A percentile compares a stretch with the other conserved stretches of the same genome.
phyloP scores from a whole-genome alignment of 2,797 vertebrate genomes.

The Lepidocolaptes lacrymiger region DNA sequence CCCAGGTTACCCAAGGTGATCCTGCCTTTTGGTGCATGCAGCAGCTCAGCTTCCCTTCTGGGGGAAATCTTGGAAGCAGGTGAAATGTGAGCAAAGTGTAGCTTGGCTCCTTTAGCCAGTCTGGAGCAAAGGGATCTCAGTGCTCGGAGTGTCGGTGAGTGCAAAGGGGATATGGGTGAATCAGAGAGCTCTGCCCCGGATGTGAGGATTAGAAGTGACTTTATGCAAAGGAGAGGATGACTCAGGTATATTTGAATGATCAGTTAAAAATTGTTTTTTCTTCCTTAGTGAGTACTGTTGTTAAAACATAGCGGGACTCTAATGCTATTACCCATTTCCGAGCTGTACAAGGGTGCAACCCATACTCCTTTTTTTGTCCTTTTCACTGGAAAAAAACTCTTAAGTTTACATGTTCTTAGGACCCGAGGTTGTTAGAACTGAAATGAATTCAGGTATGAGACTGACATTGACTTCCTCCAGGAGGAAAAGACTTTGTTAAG shows the following conservation, averaged over 20 bases:
- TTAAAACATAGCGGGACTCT: background rate
- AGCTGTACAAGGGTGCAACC: background rate
- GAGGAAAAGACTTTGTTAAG: background rate
- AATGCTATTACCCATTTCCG: background rate
- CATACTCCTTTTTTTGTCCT: background rate
- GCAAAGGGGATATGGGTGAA: background rate
- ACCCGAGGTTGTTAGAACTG: background rate
- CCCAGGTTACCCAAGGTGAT: background rate
- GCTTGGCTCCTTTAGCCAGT: background rate
- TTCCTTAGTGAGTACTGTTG: background rate
- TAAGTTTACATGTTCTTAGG: background rate
- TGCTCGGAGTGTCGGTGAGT: background rate
- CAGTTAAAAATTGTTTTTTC: background rate
- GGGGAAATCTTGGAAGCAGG: background rate
- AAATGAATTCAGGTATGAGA: background rate
- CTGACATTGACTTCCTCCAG: background rate
- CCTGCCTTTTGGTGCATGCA: background rate
- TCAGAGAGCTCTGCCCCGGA: conserved; percentile 32
- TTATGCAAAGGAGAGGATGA: conserved; percentile 29
- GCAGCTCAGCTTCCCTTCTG: background rate
- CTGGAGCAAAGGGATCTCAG: background rate
- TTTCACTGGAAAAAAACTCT: background rate
- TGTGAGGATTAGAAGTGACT: conserved; percentile 35
- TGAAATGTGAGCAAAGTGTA: background rate
- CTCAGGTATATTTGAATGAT: conserved; percentile 39